Evolutionary conservation across 2,113 vertebrate genomes (phyloP).

Genomic region (Perca flavescens): DNA sequence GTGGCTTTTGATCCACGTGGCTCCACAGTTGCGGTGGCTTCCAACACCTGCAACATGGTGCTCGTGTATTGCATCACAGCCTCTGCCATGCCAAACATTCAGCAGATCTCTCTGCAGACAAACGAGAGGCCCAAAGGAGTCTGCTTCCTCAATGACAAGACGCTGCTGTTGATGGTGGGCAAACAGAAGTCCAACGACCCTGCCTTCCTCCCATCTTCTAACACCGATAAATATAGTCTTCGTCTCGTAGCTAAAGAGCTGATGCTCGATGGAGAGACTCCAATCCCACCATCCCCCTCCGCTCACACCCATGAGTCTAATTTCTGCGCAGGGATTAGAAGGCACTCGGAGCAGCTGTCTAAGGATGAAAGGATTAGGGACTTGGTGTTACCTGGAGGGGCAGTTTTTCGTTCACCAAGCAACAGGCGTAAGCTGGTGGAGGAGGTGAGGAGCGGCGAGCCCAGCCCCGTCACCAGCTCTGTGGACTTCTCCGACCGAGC

Average conservation of each 20-base stretch:
- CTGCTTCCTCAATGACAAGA: conserved; percentile 91
- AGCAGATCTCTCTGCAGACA: conserved; percentile 91
- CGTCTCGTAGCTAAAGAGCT: conserved; percentile 87
- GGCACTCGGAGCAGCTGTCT: conserved; percentile 83
- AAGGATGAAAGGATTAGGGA: conserved; percentile 81
- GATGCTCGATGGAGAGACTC: conserved; percentile 74
- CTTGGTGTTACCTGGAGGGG: conserved; percentile 86
- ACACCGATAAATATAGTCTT: conserved; percentile 91
- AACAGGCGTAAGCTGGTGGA: conserved; percentile 88
- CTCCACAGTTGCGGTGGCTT: conserved; percentile 90
- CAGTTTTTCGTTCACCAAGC: conserved; percentile 73
- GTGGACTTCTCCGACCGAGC: conserved; percentile 85
- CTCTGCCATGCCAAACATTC: conserved; percentile 89
- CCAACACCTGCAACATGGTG: conserved; percentile 91
- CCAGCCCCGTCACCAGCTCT: conserved; percentile 83
- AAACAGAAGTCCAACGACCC: conserved; percentile 89
- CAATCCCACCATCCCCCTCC: conserved; percentile 45
- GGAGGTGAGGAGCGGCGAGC: conserved; percentile 87
- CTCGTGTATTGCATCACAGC: conserved; percentile 90
- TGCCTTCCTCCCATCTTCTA: conserved; percentile 92
- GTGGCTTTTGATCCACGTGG: conserved; percentile 89
- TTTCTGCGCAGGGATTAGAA: conserved; percentile 81
- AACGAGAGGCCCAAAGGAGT: conserved; percentile 94
- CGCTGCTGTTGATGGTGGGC: conserved; percentile 92
- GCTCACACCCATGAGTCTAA: conserved; percentile 63